These are phyloP conservation scores for Spheniscus mendiculus DNA, from an alignment of 2,113 vertebrate genomes.

Conservation along the genomic window DNA sequence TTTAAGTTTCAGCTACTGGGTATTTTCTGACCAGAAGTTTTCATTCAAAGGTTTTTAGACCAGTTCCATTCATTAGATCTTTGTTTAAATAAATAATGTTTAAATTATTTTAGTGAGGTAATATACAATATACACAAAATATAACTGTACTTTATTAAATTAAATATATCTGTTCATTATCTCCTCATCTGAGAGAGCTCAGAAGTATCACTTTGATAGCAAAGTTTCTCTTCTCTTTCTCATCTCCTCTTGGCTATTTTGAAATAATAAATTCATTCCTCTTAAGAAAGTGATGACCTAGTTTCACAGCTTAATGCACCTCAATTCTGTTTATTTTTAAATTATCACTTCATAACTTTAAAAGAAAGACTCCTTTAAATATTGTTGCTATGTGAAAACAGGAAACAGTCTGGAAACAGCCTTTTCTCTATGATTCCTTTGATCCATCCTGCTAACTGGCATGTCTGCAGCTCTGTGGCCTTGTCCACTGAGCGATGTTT, in stretches of 20 bases:
- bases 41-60: neutral
- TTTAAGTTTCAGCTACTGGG: neutral
- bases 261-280: constrained; percentile 17
- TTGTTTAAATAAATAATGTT: neutral
- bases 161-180: neutral
- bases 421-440: neutral
- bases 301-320: neutral
- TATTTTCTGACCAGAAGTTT: neutral
- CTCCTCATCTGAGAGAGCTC: neutral
- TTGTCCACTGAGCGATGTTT: neutral
- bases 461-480: neutral
- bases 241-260: neutral
- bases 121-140: neutral
- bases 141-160: neutral
- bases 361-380: constrained; percentile 33
- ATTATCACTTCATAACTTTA: constrained; percentile 20
- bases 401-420: neutral
- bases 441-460: constrained; percentile 5
- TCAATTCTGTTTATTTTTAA: constrained; percentile 45
- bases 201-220: neutral
- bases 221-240: neutral
- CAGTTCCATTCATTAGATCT: neutral
- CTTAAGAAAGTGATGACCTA: constrained; percentile 17
- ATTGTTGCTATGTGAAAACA: neutral
- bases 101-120: neutral